Percentiles rank a stretch among this genome's conserved stretches.
Evolutionary conservation across 2,797 vertebrate species (phyloP).

Genomic region (Decapterus maruadsi): DNA sequence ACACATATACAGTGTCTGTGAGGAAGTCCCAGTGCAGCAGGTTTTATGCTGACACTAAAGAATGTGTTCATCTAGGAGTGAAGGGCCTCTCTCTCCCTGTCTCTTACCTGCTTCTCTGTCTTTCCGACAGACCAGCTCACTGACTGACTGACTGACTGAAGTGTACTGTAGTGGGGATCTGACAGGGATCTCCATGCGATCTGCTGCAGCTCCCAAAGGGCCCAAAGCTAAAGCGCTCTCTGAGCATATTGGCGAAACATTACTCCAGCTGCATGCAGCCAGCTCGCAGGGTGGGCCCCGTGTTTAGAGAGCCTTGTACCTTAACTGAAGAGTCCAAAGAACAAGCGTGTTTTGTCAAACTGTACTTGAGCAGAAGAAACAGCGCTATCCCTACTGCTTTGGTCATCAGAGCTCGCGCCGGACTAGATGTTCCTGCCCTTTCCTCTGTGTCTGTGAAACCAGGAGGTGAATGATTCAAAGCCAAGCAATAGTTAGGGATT

Average conservation of each 20-base stretch:
- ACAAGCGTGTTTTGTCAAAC: constrained; percentile 48
- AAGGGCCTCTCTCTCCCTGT: constrained; percentile 61
- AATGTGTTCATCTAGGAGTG: constrained; percentile 69
- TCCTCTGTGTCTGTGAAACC: constrained; percentile 1
- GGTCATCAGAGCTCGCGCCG: constrained; percentile 25
- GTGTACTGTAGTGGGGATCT: constrained; percentile 59
- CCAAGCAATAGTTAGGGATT: constrained; percentile 35
- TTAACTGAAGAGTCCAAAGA: constrained; percentile 29
- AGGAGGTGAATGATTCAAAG: constrained; percentile 43
- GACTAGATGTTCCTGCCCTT: constrained; percentile 24
- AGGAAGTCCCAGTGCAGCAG: constrained; percentile 68
- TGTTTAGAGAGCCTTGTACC: constrained; percentile 35
- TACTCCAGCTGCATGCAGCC: constrained; percentile 34
- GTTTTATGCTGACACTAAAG: constrained; percentile 75
- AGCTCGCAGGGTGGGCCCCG: constrained; percentile 39
- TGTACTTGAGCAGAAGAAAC: constrained; percentile 24
- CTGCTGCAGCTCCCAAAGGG: constrained; percentile 57
- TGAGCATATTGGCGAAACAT: constrained; percentile 39
- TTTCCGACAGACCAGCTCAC: constrained; percentile 42
- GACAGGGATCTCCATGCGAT: constrained; percentile 69
- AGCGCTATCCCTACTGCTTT: background rate
- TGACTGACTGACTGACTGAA: constrained; percentile 62
- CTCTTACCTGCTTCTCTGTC: constrained; percentile 56
- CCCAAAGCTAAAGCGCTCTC: constrained; percentile 47
- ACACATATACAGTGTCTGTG: constrained; percentile 34